Conservation (phyloP, 2,888 invertebrate species). For the Ctenicera cuprea region DNA sequence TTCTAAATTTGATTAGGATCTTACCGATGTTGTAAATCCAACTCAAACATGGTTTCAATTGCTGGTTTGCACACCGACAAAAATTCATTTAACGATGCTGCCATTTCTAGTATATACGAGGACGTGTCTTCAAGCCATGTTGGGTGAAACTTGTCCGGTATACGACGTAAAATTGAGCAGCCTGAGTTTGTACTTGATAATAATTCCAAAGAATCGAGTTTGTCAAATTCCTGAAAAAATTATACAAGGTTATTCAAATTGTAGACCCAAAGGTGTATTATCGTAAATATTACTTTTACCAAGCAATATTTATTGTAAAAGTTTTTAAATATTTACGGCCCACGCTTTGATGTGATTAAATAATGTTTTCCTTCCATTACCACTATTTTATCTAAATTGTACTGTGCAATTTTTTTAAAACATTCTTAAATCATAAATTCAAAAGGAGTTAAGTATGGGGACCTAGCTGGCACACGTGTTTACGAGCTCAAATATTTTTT, state of each 20-base stretch:
- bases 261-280: neutral
- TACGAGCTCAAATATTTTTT: too few relatives aligned
- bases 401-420: too few relatives aligned
- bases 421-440: too few relatives aligned
- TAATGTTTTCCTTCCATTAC: too few relatives aligned
- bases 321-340: too few relatives aligned
- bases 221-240: conserved; percentile 49
- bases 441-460: too few relatives aligned
- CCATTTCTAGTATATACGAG: conserved; percentile 64
- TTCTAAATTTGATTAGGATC: neutral
- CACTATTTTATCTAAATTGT: too few relatives aligned
- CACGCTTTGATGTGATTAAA: too few relatives aligned
- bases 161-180: conserved; percentile 55
- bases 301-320: too few relatives aligned
- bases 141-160: conserved; percentile 65
- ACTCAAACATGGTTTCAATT: conserved; percentile 61
- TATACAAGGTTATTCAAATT: conserved; percentile 6
- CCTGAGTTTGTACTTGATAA: neutral
- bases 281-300: too few relatives aligned
- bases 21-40: conserved; percentile 69
- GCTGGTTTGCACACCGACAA: conserved; percentile 64
- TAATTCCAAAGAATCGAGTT: conserved; percentile 3
- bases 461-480: too few relatives aligned
- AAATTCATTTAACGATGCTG: conserved; percentile 63
- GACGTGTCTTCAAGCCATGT: conserved; percentile 67